Base-by-base conservation (phyloP, 2,797 vertebrate genomes). In the Dendrocincla tyrannina region DNA sequence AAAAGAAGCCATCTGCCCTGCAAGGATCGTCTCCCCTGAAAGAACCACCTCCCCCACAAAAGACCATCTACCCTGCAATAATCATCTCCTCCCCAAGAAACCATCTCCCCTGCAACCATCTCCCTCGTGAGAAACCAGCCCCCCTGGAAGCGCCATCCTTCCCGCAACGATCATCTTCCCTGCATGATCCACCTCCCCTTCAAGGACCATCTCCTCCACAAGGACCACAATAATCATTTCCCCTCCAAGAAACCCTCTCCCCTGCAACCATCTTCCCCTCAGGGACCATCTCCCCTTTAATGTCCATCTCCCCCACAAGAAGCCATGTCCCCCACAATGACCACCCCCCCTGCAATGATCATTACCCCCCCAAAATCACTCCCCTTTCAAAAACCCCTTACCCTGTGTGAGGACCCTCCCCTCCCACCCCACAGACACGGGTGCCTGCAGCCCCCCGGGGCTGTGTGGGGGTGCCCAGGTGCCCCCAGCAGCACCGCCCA, bases 381-480 rank as follows among this genome's bases (percentile, higher is more conserved):
- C 42, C 15, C 7, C 9, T 33, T 25, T 7, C 24, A 25, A 11
- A 30, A 55, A 20, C 14, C 28, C 79, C 32, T 13, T 46, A 46
- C 41, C 72, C 33, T 0, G 0, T 1, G n/a, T 20, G 7, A 39
- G 32, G 33, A 27, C 37, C 37, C 52, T 80, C 64, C 32, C 32
- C 17, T 25, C 8, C 11, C 13, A 4, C 25, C 4, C 27, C 90
- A 4, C 59, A 27, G 11, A 10, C 14, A 3, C 0, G 20, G 25
- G 42, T 7, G 16, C 20, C 58, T 2, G 0, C 37, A n/a, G 33
- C 27, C 19, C 1, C 50, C 11, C 0, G 0, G 9, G 5, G 60
- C 8, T 6, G 15, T 0, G 4, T 22, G 39, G n/a, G 15, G 2
- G 4, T 4, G 2, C 35, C 56, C 79, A 15, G 41, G 6, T 22